Conservation (phyloP, 2,888 invertebrate species). For the Anodontia alba region DNA sequence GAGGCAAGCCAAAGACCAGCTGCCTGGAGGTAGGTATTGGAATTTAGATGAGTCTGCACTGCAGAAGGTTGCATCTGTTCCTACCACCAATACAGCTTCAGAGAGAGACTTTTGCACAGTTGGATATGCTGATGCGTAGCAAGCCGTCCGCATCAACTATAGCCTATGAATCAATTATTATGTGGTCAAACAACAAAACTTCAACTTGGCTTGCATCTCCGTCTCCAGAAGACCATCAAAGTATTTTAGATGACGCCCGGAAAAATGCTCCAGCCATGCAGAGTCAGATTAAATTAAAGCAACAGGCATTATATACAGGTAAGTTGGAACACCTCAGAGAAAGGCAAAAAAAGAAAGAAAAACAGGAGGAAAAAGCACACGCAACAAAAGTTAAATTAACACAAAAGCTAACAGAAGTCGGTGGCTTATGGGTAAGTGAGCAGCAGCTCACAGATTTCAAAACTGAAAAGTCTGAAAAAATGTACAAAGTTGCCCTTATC, state of each 20-base stretch:
- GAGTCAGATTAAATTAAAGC: conserved; percentile 4
- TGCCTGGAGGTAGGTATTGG: conserved; percentile 40
- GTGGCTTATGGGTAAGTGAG: conserved; percentile 14
- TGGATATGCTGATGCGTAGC: conserved; percentile 24
- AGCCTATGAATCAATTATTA: conserved; percentile 32
- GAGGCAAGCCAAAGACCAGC: conserved; percentile 45
- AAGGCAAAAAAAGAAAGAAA: conserved; percentile 26
- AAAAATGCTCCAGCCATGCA: neutral
- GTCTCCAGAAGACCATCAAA: neutral
- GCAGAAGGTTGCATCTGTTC: neutral
- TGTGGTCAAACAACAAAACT: conserved; percentile 52
- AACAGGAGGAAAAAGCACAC: neutral
- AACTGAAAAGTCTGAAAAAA: conserved; percentile 1
- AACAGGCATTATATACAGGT: conserved; percentile 14
- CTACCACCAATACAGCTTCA: conserved; percentile 22
- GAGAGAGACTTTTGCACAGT: conserved; percentile 25
- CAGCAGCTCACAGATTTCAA: conserved; percentile 1
- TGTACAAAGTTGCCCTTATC: neutral
- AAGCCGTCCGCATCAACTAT: conserved; percentile 29
- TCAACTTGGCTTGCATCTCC: conserved; percentile 26
- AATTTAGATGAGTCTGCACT: neutral
- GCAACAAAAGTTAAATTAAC: conserved; percentile 1
- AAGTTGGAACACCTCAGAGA: conserved; percentile 29
- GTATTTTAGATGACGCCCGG: conserved; percentile 31
- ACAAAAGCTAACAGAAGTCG: conserved; percentile 22